phyloP scores from a whole-genome alignment of 92 coral and sea anemone species.

The Umimayanthus kanabou region DNA sequence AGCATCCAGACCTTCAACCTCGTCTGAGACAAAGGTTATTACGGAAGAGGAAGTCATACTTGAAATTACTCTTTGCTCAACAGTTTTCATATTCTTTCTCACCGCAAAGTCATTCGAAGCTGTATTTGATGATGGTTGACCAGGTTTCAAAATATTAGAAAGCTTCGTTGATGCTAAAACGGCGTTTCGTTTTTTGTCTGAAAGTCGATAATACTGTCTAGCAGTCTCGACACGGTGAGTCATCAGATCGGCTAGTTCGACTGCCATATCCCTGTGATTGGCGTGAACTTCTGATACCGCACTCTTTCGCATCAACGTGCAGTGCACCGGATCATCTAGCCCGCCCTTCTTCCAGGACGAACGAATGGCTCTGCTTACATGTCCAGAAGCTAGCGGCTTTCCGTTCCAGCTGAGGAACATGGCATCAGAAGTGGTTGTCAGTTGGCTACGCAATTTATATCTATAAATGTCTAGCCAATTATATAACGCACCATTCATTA shows the following conservation, averaged over 20 bases:
- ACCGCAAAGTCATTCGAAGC: constrained; percentile 11
- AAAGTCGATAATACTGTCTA: constrained; percentile 17
- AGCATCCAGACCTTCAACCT: neutral
- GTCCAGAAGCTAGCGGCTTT: constrained; percentile 41
- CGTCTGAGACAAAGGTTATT: constrained; percentile 17
- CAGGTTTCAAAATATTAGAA: neutral
- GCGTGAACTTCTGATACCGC: constrained; percentile 32
- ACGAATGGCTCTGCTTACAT: constrained; percentile 35
- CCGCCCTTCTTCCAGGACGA: constrained; percentile 48
- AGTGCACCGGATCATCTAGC: constrained; percentile 36
- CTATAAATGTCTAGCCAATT: constrained; percentile 10
- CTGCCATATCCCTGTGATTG: constrained; percentile 41
- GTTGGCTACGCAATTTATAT: constrained; percentile 6
- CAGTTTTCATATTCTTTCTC: constrained; percentile 1
- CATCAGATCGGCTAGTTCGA: constrained; percentile 47
- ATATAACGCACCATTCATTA: constrained; percentile 3
- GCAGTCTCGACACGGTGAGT: constrained; percentile 19
- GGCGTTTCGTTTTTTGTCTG: constrained; percentile 11
- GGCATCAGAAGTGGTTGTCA: neutral
- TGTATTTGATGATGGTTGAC: constrained; percentile 10
- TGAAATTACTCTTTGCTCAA: constrained; percentile 4
- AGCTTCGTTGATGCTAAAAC: constrained; percentile 12
- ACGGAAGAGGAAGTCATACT: constrained; percentile 15
- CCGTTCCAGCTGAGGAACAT: constrained; percentile 51
- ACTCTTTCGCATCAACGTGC: constrained; percentile 41